Evolutionary conservation across 2,888 invertebrate genomes (phyloP), one percentile per base, ranked within the genome.

Genomic region (Germaria angustata): DNA sequence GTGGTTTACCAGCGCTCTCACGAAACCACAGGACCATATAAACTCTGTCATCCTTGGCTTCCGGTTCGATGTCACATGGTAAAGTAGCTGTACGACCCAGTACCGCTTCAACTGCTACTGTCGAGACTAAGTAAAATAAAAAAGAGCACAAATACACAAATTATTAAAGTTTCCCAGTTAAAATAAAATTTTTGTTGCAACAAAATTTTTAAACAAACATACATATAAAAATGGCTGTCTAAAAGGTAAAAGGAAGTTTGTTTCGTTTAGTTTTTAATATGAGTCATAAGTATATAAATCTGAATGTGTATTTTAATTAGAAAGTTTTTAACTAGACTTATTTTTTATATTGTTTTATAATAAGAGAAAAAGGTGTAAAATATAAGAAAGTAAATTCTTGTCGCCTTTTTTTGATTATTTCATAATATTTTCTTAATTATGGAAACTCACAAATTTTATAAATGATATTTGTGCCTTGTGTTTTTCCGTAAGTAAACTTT

Each of bases 21-120:
- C 96, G 93, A 91, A 96, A 97, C 97, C 97, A 97, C 69, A 97
- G 93, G 86, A 97, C 97, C 96, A 97, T 96, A 92, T 97, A 96
- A 81, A 97, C 96, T 84, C 96, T 93, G 91, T 97, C 97, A 87
- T 96, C 96, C 87, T 94, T 94, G 75, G 94, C 93, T 90, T 95
- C 94, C 72, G 97, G 96, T 87, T 95, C 95, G 91, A 97, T 96
- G 93, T 97, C 96, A 92, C 97, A 97, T 41, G 97, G 97, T 87
- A 97, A 92, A 66, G 95, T 95, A 78, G 97, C 96, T 86, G 95
- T 96, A 68, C 95, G 94, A 7, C 96, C 96, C 85, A 97, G 92
- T 51, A 97, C 96, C 11, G 97, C 97, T 88, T 95, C 96, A 85
- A 97, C 96, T 85, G 93, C 93, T 76, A 94, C 93, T 66, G 94